Percentiles rank a stretch among this genome's conserved stretches.
These are phyloP conservation scores for Aplochiton taeniatus DNA, from an alignment of 2,797 vertebrate species.

Conservation along the genomic window DNA sequence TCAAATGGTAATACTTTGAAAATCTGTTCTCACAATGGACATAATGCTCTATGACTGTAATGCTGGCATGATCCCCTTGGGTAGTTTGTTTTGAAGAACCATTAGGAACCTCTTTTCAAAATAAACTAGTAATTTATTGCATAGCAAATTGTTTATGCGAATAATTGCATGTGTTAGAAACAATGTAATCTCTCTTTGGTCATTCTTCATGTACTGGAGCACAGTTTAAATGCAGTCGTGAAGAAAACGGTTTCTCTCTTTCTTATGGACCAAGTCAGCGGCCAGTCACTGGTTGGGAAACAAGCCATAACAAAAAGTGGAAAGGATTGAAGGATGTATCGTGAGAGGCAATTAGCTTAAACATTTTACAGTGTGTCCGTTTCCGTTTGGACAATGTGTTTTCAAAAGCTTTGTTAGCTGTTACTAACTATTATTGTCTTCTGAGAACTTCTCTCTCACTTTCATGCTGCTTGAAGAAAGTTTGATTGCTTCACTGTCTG, in stretches of 20 bases:
- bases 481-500: slow-evolving; percentile 6
- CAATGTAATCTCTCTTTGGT: slow-evolving; percentile 15
- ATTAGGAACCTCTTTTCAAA: slow-evolving; percentile 14
- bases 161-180: slow-evolving; percentile 30
- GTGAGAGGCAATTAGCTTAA: no score
- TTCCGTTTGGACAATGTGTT: not conserved
- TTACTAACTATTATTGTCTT: not conserved
- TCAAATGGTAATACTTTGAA: no score
- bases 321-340: not conserved
- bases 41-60: not conserved
- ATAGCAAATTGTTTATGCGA: slow-evolving; percentile 32
- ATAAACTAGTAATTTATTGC: slow-evolving; percentile 21
- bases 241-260: not conserved
- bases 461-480: not conserved
- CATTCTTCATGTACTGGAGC: slow-evolving; percentile 30
- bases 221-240: slow-evolving; percentile 11
- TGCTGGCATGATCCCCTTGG: not conserved
- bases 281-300: not conserved
- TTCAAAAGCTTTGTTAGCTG: not conserved
- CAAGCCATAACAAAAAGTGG: not conserved
- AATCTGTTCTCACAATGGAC: no score
- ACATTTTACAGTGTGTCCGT: no score
- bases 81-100: slow-evolving; percentile 19
- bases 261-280: not conserved
- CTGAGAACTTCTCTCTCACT: not conserved